Percentiles rank a stretch among this genome's conserved stretches.
Evolutionary conservation across 2,888 invertebrate species (phyloP).

Genomic region (Panopea generosa): DNA sequence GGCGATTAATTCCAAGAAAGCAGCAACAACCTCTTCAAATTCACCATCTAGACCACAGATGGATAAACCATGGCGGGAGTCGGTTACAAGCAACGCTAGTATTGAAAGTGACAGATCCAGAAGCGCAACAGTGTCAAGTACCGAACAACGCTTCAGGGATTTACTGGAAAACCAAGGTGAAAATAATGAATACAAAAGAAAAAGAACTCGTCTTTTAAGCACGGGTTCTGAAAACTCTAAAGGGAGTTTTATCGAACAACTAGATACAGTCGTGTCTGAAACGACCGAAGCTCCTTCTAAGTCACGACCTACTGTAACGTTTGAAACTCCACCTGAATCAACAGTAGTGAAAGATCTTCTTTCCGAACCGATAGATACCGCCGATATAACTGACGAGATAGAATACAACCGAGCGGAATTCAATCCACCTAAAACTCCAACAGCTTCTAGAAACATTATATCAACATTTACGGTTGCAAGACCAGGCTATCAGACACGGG

Average conservation of each 20-base stretch:
- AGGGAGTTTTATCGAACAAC: constrained; percentile 5
- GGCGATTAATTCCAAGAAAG: constrained; percentile 56
- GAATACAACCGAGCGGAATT: constrained; percentile 46
- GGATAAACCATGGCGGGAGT: constrained; percentile 17
- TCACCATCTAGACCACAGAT: constrained; percentile 10
- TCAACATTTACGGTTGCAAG: constrained; percentile 55
- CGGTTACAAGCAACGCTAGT: constrained; percentile 14
- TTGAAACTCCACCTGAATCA: constrained; percentile 18
- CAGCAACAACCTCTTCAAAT: not conserved
- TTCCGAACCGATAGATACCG: constrained; percentile 14
- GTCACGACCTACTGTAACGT: constrained; percentile 36
- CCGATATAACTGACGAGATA: constrained; percentile 15
- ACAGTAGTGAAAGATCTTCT: constrained; percentile 3
- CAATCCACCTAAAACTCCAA: constrained; percentile 2
- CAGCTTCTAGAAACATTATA: constrained; percentile 42
- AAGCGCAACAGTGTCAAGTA: constrained; percentile 28
- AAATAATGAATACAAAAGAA: no score
- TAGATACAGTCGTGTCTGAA: not conserved
- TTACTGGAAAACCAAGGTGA: constrained; percentile 41
- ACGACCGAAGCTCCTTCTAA: no score
- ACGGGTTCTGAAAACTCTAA: constrained; percentile 11
- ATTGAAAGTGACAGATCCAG: constrained; percentile 15
- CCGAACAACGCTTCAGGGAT: constrained; percentile 43
- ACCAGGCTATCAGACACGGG: constrained; percentile 52
- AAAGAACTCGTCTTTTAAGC: constrained; percentile 19